A percentile compares a stretch with the other conserved stretches of the same genome.
Conservation (phyloP, 2,888 invertebrate genomes). For the Thumatha senex region DNA sequence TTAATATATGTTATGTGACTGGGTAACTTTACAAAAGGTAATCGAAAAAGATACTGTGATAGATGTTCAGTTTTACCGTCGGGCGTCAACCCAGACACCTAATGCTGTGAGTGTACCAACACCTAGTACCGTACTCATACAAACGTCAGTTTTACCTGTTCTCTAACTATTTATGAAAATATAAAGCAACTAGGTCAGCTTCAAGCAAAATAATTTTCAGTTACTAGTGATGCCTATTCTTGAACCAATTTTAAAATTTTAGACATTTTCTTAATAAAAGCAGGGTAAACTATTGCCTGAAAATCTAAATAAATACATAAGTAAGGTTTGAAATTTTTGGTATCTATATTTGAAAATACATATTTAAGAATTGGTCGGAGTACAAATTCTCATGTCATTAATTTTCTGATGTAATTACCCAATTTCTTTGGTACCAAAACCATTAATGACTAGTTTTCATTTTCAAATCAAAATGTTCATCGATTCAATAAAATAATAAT, state of each 20-base stretch:
- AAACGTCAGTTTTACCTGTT: constrained; percentile 14
- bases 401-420: constrained; percentile 8
- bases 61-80: constrained; percentile 42
- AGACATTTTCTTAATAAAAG: constrained; percentile 67
- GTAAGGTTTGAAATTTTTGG: constrained; percentile 51
- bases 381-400: constrained; percentile 14
- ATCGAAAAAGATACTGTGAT: constrained; percentile 55
- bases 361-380: constrained; percentile 20
- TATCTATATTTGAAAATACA: constrained; percentile 32
- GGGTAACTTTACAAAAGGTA: constrained; percentile 28
- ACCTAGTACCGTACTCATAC: not conserved
- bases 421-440: not conserved
- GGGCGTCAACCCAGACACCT: constrained; percentile 15
- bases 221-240: constrained; percentile 51
- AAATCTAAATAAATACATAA: constrained; percentile 56
- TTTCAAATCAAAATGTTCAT: constrained; percentile 31
- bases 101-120: too few species aligned
- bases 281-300: constrained; percentile 78
- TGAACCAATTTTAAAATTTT: constrained; percentile 71
- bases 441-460: constrained; percentile 16
- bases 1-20: constrained; percentile 27
- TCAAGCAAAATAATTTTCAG: constrained; percentile 26
- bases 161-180: constrained; percentile 7
- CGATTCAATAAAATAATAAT: constrained; percentile 49
- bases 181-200: constrained; percentile 21